Evolutionary conservation across 2,113 vertebrate genomes (phyloP).

Genomic region (Hystrix brachyura): DNA sequence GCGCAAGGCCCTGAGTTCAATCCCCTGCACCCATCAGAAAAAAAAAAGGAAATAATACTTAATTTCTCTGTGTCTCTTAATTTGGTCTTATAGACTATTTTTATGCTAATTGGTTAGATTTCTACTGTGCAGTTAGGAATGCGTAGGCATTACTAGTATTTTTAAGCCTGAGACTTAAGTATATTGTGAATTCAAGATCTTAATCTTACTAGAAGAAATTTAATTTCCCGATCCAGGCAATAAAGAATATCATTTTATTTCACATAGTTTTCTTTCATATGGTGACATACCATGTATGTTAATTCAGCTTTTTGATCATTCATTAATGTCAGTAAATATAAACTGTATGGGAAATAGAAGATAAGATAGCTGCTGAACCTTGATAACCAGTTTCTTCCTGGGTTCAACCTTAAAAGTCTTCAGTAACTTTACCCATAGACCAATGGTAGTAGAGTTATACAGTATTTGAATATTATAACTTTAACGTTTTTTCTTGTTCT

Average conservation of each 20-base stretch:
- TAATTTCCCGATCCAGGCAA: constrained; percentile 10
- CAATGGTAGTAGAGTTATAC: neutral
- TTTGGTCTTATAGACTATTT: constrained; percentile 6
- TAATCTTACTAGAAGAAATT: constrained; percentile 9
- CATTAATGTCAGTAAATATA: neutral
- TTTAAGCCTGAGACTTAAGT: neutral
- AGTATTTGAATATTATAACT: neutral
- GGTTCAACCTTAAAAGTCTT: neutral
- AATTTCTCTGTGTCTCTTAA: neutral
- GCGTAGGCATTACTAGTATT: neutral
- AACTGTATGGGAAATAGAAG: neutral
- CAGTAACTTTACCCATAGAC: neutral
- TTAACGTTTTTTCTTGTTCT: constrained; percentile 34
- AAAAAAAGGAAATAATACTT: neutral
- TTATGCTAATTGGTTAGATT: neutral
- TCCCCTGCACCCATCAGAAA: too few species aligned
- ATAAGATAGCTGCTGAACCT: neutral
- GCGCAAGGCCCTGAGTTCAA: too few species aligned
- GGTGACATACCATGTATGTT: neutral
- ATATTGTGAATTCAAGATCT: neutral
- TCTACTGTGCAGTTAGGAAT: neutral
- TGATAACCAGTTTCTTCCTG: neutral
- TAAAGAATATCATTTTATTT: neutral
- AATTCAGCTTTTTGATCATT: neutral
- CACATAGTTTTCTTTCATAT: neutral